phyloP scores from a whole-genome alignment of 35 echinoderm and acorn worm genomes.

The Lytechinus pictus region DNA sequence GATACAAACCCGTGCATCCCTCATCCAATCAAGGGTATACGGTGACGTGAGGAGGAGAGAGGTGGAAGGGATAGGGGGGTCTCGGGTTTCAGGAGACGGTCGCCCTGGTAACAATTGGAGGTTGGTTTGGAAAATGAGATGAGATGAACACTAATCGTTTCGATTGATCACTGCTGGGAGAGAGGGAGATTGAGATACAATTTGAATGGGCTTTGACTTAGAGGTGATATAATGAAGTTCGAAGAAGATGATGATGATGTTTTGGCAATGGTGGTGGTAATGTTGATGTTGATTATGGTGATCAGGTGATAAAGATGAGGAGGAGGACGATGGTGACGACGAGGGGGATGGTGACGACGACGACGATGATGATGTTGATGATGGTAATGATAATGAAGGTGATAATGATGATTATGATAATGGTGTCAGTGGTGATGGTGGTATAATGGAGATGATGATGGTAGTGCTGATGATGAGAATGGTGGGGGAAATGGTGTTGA shows the following conservation, averaged over 20 bases:
- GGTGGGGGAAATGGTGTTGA: background rate
- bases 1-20: background rate
- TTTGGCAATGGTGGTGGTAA: background rate
- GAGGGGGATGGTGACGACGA: background rate
- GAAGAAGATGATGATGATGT: background rate
- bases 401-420: background rate
- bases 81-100: background rate
- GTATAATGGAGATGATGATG: no score
- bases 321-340: background rate
- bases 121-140: constrained; percentile 10
- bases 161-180: background rate
- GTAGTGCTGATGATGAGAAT: background rate
- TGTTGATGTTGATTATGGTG: background rate
- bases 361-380: background rate
- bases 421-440: background rate
- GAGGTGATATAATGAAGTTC: background rate
- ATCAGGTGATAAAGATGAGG: background rate
- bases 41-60: background rate
- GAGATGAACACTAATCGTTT: background rate
- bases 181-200: background rate
- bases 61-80: background rate
- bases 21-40: background rate
- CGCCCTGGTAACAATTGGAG: background rate
- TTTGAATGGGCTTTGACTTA: background rate
- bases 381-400: background rate